These are phyloP conservation scores for Apistogramma diplotaenia DNA, from an alignment of 2,113 vertebrate genomes.

Conservation along the genomic window DNA sequence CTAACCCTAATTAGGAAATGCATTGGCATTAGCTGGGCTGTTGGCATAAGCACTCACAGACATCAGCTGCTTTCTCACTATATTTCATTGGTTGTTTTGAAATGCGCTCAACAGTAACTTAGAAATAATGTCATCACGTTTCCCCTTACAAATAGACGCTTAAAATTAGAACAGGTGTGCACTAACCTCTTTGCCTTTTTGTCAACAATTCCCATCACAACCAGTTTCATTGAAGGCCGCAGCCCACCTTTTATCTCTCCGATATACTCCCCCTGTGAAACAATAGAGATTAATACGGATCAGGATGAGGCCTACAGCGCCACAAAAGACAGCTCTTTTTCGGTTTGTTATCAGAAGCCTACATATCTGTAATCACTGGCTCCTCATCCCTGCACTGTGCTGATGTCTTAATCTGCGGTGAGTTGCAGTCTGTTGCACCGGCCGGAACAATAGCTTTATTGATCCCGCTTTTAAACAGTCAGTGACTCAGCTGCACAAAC, in stretches of 20 bases:
- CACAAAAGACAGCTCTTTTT: background rate
- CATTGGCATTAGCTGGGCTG: background rate
- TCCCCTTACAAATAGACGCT: background rate
- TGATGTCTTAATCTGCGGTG: background rate
- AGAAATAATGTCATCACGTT: background rate
- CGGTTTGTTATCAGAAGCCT: background rate
- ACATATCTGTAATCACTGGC: background rate
- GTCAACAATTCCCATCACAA: slow-evolving; percentile 81
- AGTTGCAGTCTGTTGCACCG: background rate
- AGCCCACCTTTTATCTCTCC: slow-evolving; percentile 82
- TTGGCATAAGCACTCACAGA: background rate
- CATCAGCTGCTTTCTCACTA: background rate
- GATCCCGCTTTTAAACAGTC: slow-evolving; percentile 26
- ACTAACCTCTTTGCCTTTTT: slow-evolving; percentile 77
- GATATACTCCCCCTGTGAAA: slow-evolving; percentile 72
- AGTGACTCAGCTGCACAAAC: slow-evolving; percentile 39
- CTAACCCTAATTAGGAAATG: slow-evolving; percentile 40
- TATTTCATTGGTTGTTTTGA: slow-evolving; percentile 3
- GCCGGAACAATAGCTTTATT: slow-evolving; percentile 54
- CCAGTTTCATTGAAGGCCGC: slow-evolving; percentile 80
- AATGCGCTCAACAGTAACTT: background rate
- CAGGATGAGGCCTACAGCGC: background rate
- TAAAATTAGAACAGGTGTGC: background rate
- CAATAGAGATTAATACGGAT: slow-evolving; percentile 33
- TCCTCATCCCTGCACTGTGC: background rate